These are phyloP conservation scores for Delphinapterus leucas DNA, from an alignment of 2,113 vertebrate species.

Conservation along the genomic window DNA sequence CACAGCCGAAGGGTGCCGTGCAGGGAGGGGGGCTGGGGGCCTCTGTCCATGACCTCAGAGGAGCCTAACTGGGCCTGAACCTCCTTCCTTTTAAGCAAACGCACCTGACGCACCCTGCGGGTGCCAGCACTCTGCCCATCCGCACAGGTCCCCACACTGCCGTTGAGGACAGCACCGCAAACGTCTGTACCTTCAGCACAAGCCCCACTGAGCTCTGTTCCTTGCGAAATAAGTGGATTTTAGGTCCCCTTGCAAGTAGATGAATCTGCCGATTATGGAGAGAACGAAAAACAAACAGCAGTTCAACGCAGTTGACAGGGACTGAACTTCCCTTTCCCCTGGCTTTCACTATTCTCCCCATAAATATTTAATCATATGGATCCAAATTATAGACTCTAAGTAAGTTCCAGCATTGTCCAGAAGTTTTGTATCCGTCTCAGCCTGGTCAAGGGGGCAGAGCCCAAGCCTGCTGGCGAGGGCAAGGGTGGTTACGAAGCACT, in stretches of 20 bases:
- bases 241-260: not conserved
- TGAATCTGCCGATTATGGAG: not conserved
- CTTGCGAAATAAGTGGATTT: not conserved
- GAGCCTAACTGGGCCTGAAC: fast-evolving
- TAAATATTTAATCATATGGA: not conserved
- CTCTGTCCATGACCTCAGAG: fast-evolving
- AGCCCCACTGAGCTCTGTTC: fast-evolving
- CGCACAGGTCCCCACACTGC: fast-evolving
- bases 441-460: fast-evolving
- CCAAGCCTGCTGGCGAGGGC: fast-evolving
- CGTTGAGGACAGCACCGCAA: fast-evolving
- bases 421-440: fast-evolving
- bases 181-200: fast-evolving
- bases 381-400: not conserved
- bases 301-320: not conserved
- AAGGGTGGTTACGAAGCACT: not conserved
- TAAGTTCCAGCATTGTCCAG: fast-evolving
- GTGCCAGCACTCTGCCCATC: fast-evolving
- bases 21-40: not conserved
- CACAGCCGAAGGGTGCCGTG: not conserved
- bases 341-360: no score
- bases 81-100: fast-evolving
- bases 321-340: not conserved
- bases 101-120: fast-evolving
- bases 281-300: not conserved